Conservation (phyloP, 2,888 invertebrate species). For the Orthosia cruda region DNA sequence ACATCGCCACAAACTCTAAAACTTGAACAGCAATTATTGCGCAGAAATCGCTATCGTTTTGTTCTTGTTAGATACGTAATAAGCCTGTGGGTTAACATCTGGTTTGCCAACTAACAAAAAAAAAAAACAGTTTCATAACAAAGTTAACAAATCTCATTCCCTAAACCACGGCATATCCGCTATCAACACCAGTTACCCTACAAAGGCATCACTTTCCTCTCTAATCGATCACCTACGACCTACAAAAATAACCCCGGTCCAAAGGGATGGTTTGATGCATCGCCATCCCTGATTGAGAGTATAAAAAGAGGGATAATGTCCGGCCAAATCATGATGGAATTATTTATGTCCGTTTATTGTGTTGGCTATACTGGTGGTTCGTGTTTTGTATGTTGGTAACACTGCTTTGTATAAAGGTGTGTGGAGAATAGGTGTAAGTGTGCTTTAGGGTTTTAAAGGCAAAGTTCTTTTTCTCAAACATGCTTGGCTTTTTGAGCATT, state of each 20-base stretch:
- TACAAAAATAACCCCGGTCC: slow-evolving; percentile 48
- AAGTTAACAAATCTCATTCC: background rate
- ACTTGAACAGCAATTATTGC: too few relatives aligned
- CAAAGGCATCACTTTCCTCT: slow-evolving; percentile 24
- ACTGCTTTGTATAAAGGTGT: slow-evolving; percentile 35
- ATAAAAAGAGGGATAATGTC: slow-evolving; percentile 56
- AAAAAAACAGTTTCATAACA: background rate
- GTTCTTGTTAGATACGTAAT: too few relatives aligned
- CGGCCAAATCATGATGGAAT: slow-evolving; percentile 44
- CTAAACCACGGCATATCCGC: background rate
- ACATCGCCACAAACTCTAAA: too few relatives aligned
- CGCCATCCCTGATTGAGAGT: slow-evolving; percentile 46
- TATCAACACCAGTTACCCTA: background rate
- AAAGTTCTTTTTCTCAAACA: too few relatives aligned
- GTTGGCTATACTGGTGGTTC: slow-evolving; percentile 14
- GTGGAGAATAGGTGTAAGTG: background rate
- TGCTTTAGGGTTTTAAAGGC: too few relatives aligned
- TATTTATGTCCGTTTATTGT: slow-evolving; percentile 49
- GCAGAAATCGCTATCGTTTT: too few relatives aligned
- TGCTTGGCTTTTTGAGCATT: too few relatives aligned
- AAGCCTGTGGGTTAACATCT: too few relatives aligned
- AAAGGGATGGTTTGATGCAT: slow-evolving; percentile 57
- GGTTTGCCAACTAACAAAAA: background rate
- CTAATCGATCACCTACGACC: slow-evolving; percentile 57
- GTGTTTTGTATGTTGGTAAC: slow-evolving; percentile 7